Evolutionary conservation across 2,797 vertebrate species (phyloP).

Genomic region (Harpagifer antarcticus): DNA sequence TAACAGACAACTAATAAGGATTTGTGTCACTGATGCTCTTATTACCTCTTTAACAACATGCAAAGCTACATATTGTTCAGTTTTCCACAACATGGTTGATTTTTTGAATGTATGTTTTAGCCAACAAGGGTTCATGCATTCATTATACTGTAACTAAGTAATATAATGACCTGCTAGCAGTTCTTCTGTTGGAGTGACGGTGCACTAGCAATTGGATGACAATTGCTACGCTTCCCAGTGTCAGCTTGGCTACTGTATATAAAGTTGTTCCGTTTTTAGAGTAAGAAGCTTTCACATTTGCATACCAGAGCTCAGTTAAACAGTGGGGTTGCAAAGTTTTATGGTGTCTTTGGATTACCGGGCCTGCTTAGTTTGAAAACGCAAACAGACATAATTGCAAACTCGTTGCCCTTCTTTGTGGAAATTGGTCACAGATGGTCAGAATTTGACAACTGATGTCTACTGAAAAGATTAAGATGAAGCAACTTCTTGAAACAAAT

Average conservation of each 20-base stretch:
- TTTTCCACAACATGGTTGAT: background rate
- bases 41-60: background rate
- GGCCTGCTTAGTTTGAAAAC: conserved; percentile 53
- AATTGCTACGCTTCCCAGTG: background rate
- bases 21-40: background rate
- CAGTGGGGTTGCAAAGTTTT: conserved; percentile 35
- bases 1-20: background rate
- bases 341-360: conserved; percentile 53
- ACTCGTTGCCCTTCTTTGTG: background rate
- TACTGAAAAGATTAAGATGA: conserved; percentile 2
- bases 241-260: conserved; percentile 14
- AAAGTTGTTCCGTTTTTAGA: conserved; percentile 20
- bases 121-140: background rate
- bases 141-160: background rate
- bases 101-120: background rate
- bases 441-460: conserved; percentile 18
- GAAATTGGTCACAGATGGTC: conserved; percentile 36
- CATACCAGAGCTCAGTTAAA: conserved; percentile 51
- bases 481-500: background rate
- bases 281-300: conserved; percentile 51
- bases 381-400: conserved; percentile 16
- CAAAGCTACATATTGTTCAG: background rate
- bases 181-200: background rate
- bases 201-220: too few relatives aligned
- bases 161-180: background rate